Base-by-base conservation (phyloP, 2,113 vertebrate genomes). In the Brienomyrus brachyistius region DNA sequence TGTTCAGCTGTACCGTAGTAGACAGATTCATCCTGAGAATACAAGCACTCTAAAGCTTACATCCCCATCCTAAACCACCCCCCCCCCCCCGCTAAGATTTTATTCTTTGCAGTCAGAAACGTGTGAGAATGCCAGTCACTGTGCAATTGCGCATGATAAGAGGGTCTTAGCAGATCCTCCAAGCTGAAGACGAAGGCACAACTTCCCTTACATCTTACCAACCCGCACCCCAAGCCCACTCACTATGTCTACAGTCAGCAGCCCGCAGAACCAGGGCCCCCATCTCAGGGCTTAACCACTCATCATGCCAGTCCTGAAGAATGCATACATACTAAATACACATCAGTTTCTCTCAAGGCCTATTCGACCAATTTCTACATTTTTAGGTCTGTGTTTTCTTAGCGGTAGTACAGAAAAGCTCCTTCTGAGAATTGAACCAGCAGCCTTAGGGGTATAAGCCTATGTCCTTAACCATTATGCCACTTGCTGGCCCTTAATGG, bases 131-230 rank as follows among this genome's bases (percentile, higher is more conserved):
- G 90, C 56, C 56, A 87, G 80, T 59, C 56, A 59, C 56, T 93
- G 94, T 93, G 94, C 91, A 94, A 94, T 92, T 94, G 92, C 89
- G 92, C 91, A 45, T 91, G 90, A 54, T 1, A 82, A 91, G 93
- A 93, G 35, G 10, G 31, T 70, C 66, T 31, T 31, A 70, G 11
- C 27, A 70, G 27, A 31, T 27, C 1, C 66, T 59, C 56, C 56
- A 23, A 59, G 6, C 21, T 59, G 56, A 70, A 11, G 66, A 70
- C 10, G 66, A 70, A 27, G 27, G 66, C 3, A 70, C 66, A 35
- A 27, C 17, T 7, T 15, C 54, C 13, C 54, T 56, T 56, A 56
- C 19, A 21, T 4, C 54, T 56, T 56, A 56, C 54, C 54, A 56
- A 21, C 13, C 54, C 17, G 19, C 13, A 21, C 54, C 27, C 0